Percentiles rank a stretch among this genome's conserved stretches.
Conservation (phyloP, 2,113 vertebrate genomes). For the Rhea americana region DNA sequence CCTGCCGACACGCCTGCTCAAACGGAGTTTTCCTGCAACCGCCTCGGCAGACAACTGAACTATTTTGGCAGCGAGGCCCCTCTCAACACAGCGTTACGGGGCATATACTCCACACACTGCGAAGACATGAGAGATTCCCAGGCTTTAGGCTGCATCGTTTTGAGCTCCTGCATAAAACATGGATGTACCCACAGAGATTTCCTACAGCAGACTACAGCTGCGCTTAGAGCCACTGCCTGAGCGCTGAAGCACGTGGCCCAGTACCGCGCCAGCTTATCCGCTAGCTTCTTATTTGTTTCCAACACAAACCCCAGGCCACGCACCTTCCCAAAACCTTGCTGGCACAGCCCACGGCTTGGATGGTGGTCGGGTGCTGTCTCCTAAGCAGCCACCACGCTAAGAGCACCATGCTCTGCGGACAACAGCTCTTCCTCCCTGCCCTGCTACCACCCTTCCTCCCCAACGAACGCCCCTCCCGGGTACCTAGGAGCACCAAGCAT, state of each 20-base stretch:
- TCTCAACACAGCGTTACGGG: not conserved
- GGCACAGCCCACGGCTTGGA: fast-evolving
- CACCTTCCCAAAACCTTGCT: not conserved
- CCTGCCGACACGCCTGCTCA: not conserved
- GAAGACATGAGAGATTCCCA: not conserved
- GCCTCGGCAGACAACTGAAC: not conserved
- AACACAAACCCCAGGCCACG: fast-evolving
- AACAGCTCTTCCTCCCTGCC: not conserved
- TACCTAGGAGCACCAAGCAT: no score
- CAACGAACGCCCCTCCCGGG: no score
- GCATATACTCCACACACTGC: fast-evolving
- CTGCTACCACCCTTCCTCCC: no score
- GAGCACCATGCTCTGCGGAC: not conserved
- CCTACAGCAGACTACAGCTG: not conserved
- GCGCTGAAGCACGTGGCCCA: not conserved
- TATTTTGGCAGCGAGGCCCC: conserved; percentile 13
- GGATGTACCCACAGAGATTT: not conserved
- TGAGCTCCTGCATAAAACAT: not conserved
- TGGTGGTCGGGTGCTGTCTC: not conserved
- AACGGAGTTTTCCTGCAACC: not conserved
- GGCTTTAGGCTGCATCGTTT: not conserved
- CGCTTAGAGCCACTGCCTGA: not conserved
- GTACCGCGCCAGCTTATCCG: not conserved
- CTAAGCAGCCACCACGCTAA: not conserved
- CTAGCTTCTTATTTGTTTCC: not conserved